Evolutionary conservation across 2,888 invertebrate genomes (phyloP), one percentile per base, ranked within the genome.

Genomic region (Macaria notata): DNA sequence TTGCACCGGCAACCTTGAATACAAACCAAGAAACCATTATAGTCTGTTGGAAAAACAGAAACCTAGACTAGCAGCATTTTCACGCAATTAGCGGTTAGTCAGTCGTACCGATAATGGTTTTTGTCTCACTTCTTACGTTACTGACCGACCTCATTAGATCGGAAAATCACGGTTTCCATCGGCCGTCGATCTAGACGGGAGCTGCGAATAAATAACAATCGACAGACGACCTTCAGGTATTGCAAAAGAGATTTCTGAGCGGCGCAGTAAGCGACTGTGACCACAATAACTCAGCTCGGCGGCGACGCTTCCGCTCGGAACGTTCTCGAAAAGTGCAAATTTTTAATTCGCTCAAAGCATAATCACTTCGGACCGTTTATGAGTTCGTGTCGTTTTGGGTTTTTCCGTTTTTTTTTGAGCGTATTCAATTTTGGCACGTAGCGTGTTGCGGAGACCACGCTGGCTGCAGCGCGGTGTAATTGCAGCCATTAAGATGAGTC

Each of bases 401-500:
- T 52, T 56, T 46, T 55, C 54, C 54, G 55, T 68, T 68, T 65
- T 66, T 64, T 65, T 65, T 68, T 53, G 65, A 61, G 64, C 61
- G 72, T 64, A 49, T 36, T 19, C 8, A 38, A 39, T 63, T 64
- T 64, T 60, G 78, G 75, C 82, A 81, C 81, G 81, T 83, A 79
- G 75, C 80, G 75, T 69, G 76, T 76, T 76, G 78, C 71, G 65
- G 69, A 73, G 65, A 61, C 69, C 59, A 70, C 72, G 72, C 41
- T 41, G 49, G 76, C 73, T 75, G 75, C 76, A 72, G 76, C 78
- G 76, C 76, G 75, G 78, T 75, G 80, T 88, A 86, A 90, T 88
- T 88, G 84, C 85, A 74, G 76, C 83, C 72, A 88, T 89, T 88
- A 88, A 88, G 83, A 88, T 89, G 89, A 91, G 86, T 90, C 90